Evolutionary conservation across 2,113 vertebrate species (phyloP).

Genomic region (Scomber japonicus): DNA sequence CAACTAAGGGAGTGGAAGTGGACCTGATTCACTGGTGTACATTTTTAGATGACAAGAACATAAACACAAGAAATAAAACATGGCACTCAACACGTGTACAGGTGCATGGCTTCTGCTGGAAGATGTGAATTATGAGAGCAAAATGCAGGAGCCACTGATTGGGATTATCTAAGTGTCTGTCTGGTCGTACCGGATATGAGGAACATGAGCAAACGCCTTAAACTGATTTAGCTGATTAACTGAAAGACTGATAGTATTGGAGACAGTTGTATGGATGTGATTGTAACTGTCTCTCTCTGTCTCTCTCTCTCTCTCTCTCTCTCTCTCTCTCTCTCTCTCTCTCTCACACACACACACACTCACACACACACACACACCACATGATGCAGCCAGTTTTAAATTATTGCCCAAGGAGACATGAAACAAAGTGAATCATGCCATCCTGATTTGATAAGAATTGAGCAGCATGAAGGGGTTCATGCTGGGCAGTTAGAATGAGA

Average conservation of each 20-base stretch:
- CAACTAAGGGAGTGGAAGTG: constrained; percentile 14
- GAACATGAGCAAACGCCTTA: constrained; percentile 54
- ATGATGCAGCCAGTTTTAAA: constrained; percentile 24
- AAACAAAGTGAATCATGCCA: constrained; percentile 55
- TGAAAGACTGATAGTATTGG: constrained; percentile 48
- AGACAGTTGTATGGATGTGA: constrained; percentile 20
- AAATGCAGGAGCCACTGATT: constrained; percentile 46
- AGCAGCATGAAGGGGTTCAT: constrained; percentile 58
- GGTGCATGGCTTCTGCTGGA: not conserved
- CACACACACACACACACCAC: not conserved
- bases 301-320: not conserved
- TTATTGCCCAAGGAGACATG: constrained; percentile 46
- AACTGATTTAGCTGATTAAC: constrained; percentile 68
- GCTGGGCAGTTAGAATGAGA: constrained; percentile 55
- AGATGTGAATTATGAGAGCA: constrained; percentile 31
- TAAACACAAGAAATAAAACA: constrained; percentile 5
- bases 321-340: not conserved
- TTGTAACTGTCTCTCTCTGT: not conserved
- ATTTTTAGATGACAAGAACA: constrained; percentile 24
- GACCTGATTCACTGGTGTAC: constrained; percentile 28
- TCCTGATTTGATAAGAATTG: constrained; percentile 71
- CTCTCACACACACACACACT: not conserved
- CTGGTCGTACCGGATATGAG: constrained; percentile 57
- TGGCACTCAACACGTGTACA: constrained; percentile 1
- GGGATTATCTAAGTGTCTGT: constrained; percentile 53